Conservation (phyloP, 1,140 invertebrate genomes). For the Mya arenaria region DNA sequence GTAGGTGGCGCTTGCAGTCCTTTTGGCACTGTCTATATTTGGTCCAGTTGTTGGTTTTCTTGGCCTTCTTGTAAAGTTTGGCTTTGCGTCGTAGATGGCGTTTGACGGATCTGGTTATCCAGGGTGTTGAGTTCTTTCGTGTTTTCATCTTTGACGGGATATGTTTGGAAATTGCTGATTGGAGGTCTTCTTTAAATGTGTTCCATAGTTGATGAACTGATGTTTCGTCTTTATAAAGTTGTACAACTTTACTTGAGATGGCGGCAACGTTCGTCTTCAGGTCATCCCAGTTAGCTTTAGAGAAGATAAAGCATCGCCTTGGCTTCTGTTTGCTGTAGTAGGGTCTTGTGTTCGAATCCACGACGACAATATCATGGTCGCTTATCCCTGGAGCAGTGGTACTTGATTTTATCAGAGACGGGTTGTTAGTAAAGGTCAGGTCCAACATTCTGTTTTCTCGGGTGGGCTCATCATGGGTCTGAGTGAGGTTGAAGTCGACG, state of each 20-base stretch:
- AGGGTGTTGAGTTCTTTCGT: neutral
- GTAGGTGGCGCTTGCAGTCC: neutral
- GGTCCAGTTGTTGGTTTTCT: constrained; percentile 26
- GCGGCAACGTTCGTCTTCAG: neutral
- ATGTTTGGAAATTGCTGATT: neutral
- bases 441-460: constrained; percentile 20
- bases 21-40: constrained; percentile 20
- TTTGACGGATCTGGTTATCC: neutral
- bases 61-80: constrained; percentile 35
- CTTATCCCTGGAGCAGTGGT: neutral
- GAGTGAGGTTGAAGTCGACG: constrained; percentile 10
- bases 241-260: neutral
- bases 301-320: constrained; percentile 9
- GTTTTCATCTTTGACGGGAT: neutral
- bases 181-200: neutral
- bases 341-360: neutral
- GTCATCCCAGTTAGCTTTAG: constrained; percentile 18
- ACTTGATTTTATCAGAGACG: constrained; percentile 2
- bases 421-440: constrained; percentile 27
- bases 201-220: neutral
- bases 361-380: neutral
- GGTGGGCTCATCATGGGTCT: constrained; percentile 23
- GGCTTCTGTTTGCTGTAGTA: constrained; percentile 4
- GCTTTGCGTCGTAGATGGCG: neutral
- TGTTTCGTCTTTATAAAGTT: neutral